Conservation (phyloP, 1,140 invertebrate genomes). For the Neotoxoptera formosana region DNA sequence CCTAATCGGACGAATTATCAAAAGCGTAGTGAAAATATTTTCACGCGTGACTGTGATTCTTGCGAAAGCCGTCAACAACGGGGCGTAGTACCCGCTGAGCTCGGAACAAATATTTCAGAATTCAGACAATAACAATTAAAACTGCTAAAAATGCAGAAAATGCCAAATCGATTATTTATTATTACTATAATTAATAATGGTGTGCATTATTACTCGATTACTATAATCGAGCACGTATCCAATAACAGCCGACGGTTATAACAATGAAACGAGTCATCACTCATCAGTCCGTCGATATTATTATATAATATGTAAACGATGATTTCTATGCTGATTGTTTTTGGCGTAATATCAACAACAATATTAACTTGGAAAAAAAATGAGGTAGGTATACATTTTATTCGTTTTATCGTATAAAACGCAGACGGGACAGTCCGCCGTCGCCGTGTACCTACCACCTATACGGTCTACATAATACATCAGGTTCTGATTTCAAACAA, state of each 20-base stretch:
- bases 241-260: neutral
- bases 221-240: neutral
- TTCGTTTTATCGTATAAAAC: neutral
- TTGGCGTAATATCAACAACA: neutral
- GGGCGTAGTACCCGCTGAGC: neutral
- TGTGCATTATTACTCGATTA: neutral
- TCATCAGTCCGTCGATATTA: neutral
- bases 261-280: neutral
- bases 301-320: neutral
- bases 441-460: no score
- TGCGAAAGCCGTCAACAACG: neutral
- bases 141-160: neutral
- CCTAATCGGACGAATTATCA: neutral
- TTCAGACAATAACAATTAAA: neutral
- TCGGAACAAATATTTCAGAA: neutral
- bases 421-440: no score
- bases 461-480: no score
- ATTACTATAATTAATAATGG: neutral
- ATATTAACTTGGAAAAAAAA: neutral
- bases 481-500: neutral
- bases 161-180: no score
- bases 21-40: neutral
- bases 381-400: neutral
- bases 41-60: neutral
- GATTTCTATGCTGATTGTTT: neutral